phyloP scores from a whole-genome alignment of 2,113 vertebrate species.

The Neoarius graeffei region DNA sequence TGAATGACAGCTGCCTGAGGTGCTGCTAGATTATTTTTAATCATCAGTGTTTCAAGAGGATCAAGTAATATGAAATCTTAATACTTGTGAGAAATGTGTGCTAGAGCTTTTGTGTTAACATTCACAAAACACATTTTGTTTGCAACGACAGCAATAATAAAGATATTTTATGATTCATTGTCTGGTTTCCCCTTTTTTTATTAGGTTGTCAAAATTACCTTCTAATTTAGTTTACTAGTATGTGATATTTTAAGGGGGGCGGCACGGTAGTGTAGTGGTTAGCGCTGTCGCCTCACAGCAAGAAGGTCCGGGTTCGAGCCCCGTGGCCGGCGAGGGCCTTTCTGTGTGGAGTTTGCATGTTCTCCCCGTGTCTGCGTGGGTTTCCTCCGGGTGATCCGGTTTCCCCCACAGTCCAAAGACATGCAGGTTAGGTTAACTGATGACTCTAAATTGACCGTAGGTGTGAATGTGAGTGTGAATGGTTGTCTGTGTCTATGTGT shows the following conservation, averaged over 20 bases:
- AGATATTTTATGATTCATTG: neutral
- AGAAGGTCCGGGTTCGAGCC: too few relatives aligned
- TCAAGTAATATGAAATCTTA: neutral
- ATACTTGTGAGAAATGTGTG: neutral
- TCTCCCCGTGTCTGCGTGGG: too few relatives aligned
- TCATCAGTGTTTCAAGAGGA: neutral
- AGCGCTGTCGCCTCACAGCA: too few relatives aligned
- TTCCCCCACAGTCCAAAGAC: too few relatives aligned
- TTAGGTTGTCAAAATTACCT: neutral
- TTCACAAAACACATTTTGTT: neutral
- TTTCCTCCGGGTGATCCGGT: too few relatives aligned
- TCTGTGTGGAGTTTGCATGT: too few relatives aligned
- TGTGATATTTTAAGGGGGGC: neutral
- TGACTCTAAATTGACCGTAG: too few relatives aligned
- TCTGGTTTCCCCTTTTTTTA: neutral
- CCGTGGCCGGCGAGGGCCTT: too few relatives aligned
- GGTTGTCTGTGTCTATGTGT: too few relatives aligned
- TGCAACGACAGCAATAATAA: neutral
- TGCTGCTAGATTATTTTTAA: neutral
- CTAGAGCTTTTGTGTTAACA: neutral
- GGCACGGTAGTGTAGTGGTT: too few relatives aligned
- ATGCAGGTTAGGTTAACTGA: too few relatives aligned
- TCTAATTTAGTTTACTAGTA: neutral
- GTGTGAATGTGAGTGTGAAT: too few relatives aligned
- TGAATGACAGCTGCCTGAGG: neutral